A percentile compares a stretch with the other conserved stretches of the same genome.
These are phyloP conservation scores for Tiliacea citrago DNA, from an alignment of 2,888 invertebrate species.

Conservation along the genomic window DNA sequence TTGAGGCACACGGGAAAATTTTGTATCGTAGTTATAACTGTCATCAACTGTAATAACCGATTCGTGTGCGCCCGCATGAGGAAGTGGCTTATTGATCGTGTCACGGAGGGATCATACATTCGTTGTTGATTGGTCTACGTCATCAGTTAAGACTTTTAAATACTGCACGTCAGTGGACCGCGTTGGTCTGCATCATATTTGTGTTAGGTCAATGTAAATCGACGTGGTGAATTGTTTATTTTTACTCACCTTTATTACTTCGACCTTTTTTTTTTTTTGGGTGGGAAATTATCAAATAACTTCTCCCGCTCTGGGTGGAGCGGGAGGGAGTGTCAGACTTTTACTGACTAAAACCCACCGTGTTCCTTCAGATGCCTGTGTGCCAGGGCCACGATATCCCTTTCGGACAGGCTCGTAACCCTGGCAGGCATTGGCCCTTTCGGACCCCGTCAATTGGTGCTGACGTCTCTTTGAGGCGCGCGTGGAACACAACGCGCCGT, in stretches of 20 bases:
- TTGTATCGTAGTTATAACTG: conserved; percentile 83
- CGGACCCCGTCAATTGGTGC: too few relatives aligned
- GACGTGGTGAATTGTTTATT: conserved; percentile 68
- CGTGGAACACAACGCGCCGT: too few relatives aligned
- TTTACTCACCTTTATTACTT: conserved; percentile 63
- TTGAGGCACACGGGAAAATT: conserved; percentile 86
- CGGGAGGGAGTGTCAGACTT: too few relatives aligned
- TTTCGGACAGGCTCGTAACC: too few relatives aligned
- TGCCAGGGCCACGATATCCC: too few relatives aligned
- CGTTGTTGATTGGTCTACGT: conserved; percentile 76
- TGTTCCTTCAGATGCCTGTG: too few relatives aligned
- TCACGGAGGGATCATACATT: conserved; percentile 78
- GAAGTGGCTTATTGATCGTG: conserved; percentile 87
- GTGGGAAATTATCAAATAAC: too few relatives aligned
- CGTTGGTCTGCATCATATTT: conserved; percentile 75
- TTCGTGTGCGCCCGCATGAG: conserved; percentile 87
- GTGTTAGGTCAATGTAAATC: conserved; percentile 67
- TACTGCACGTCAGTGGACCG: conserved; percentile 60
- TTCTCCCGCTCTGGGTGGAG: too few relatives aligned
- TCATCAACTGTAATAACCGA: conserved; percentile 86
- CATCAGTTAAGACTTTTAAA: conserved; percentile 71
- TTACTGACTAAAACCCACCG: too few relatives aligned
- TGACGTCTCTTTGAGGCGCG: too few relatives aligned
- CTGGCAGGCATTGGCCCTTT: too few relatives aligned
- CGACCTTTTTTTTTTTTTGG: too few relatives aligned